phyloP scores from a whole-genome alignment of 2,888 invertebrate species.

The Chymomyza amoena region DNA sequence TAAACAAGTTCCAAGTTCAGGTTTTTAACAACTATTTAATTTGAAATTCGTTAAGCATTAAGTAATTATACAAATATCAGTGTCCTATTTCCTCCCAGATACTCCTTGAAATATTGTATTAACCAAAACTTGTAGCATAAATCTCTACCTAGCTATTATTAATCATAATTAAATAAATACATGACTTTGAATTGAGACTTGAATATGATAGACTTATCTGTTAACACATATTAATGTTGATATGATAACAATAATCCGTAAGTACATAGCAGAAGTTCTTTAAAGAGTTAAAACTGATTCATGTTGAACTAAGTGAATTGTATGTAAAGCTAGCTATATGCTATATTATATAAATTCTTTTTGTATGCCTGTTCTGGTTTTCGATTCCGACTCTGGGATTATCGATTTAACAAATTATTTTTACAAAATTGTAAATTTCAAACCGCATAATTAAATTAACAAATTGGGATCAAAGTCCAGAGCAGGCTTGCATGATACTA shows the following conservation, averaged over 20 bases:
- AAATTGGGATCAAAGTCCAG: too few relatives aligned
- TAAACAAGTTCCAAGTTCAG: constrained; percentile 26
- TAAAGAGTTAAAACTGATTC: too few relatives aligned
- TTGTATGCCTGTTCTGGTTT: too few relatives aligned
- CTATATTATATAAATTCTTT: too few relatives aligned
- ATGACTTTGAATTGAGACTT: constrained; percentile 1
- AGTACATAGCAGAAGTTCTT: too few relatives aligned
- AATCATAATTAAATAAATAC: constrained; percentile 6
- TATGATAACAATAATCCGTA: background rate
- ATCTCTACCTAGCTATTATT: constrained; percentile 18
- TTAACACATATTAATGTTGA: background rate
- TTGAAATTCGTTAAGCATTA: constrained; percentile 46
- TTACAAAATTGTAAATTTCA: too few relatives aligned
- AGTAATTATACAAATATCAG: constrained; percentile 33
- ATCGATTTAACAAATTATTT: too few relatives aligned
- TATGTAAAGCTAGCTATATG: too few relatives aligned
- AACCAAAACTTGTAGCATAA: constrained; percentile 33
- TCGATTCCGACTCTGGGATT: too few relatives aligned
- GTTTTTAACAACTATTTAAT: constrained; percentile 29
- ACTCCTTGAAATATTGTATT: constrained; percentile 36
- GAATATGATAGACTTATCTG: background rate
- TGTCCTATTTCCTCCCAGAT: constrained; percentile 28
- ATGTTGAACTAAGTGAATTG: too few relatives aligned
- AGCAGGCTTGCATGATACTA: too few relatives aligned
- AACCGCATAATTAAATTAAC: too few relatives aligned